phyloP scores from a whole-genome alignment of 2,113 vertebrate species.

The Synchiropus splendidus region DNA sequence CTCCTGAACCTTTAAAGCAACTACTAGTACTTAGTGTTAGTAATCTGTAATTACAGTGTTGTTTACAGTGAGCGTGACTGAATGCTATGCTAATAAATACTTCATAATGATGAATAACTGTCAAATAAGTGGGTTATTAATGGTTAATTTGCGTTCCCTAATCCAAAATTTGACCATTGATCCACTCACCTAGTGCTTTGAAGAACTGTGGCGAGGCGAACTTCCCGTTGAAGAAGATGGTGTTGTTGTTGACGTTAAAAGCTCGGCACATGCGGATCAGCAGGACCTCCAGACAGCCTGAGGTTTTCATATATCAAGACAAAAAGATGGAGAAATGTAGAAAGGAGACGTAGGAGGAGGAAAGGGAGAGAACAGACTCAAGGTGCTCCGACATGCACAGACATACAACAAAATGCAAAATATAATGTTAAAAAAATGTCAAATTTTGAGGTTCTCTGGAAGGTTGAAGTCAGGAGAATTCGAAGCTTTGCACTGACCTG shows the following conservation, averaged over 20 bases:
- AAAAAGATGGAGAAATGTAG: constrained; percentile 30
- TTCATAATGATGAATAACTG: too few species aligned
- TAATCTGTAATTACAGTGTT: too few species aligned
- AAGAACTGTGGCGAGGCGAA: constrained; percentile 76
- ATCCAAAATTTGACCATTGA: not conserved
- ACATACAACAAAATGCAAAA: constrained; percentile 34
- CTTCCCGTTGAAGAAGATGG: constrained; percentile 82
- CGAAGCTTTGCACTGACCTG: constrained; percentile 63
- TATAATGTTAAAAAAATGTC: constrained; percentile 1
- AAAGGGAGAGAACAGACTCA: constrained; percentile 10
- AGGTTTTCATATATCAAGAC: constrained; percentile 34
- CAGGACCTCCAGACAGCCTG: constrained; percentile 84
- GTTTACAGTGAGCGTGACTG: too few species aligned
- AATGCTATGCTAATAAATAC: too few species aligned
- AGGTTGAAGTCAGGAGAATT: constrained; percentile 50
- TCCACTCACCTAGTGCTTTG: constrained; percentile 81
- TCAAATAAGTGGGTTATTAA: too few species aligned
- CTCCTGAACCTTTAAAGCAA: too few species aligned
- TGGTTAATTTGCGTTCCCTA: too few species aligned
- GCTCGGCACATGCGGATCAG: constrained; percentile 83
- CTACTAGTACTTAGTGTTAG: too few species aligned
- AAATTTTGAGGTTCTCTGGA: constrained; percentile 9
- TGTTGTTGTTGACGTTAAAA: constrained; percentile 79
- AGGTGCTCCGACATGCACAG: constrained; percentile 51
- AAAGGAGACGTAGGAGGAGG: constrained; percentile 5